phyloP scores from a whole-genome alignment of 1,140 invertebrate genomes.

The Steinernema khuongi region DNA sequence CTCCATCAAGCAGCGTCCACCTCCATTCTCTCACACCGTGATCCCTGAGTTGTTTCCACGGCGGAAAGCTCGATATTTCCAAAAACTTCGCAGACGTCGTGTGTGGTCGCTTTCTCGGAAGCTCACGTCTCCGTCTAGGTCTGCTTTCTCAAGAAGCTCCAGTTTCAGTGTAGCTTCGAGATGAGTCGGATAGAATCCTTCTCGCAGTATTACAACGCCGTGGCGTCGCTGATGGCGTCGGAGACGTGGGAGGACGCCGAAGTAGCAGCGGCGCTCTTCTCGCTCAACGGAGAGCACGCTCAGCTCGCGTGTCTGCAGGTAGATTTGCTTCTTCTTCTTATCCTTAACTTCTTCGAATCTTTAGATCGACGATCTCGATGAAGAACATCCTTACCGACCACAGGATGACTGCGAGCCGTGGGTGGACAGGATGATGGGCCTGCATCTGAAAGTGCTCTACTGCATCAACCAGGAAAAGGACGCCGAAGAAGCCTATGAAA shows the following conservation, averaged over 20 bases:
- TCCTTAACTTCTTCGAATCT: conserved; percentile 10
- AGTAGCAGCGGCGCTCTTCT: conserved; percentile 2
- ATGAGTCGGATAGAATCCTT: background rate
- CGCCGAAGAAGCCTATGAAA: conserved; percentile 26
- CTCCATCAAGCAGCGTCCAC: no score
- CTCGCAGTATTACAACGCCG: background rate
- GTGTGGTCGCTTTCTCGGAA: background rate
- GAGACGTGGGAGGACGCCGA: conserved; percentile 17
- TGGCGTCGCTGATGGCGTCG: background rate
- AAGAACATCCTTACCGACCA: background rate
- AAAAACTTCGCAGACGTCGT: no score
- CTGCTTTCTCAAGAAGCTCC: no score
- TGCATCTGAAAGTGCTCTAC: conserved; percentile 36
- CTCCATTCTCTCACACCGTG: no score
- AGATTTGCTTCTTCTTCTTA: background rate
- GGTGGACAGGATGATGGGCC: conserved; percentile 29
- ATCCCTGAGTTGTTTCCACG: no score
- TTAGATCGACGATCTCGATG: conserved; percentile 15
- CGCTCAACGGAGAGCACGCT: conserved; percentile 17
- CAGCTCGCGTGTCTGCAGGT: background rate
- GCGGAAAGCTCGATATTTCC: no score
- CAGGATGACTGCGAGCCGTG: conserved; percentile 19
- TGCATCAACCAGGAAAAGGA: conserved; percentile 23
- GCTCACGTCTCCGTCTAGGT: no score
- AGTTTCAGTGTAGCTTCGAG: background rate